Conservation (phyloP, 2,888 invertebrate species). For the Mythimna ferrago region DNA sequence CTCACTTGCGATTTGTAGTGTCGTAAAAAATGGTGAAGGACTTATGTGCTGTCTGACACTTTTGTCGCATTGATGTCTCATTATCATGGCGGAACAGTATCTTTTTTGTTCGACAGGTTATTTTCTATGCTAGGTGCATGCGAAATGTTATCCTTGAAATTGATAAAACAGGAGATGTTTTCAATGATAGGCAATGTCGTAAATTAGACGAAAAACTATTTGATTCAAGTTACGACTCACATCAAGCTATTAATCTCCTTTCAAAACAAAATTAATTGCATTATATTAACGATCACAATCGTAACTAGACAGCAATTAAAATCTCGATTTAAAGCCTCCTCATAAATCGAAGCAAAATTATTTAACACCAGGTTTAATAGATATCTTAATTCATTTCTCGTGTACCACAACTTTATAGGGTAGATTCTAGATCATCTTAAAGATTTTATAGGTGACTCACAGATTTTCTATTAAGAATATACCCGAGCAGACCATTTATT, state of each 20-base stretch:
- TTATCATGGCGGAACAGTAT: conserved; percentile 30
- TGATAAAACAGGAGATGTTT: neutral
- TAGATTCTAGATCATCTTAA: conserved; percentile 42
- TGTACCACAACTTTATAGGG: conserved; percentile 47
- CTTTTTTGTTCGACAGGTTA: conserved; percentile 19
- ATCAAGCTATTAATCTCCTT: neutral
- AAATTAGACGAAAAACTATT: neutral
- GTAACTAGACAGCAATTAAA: conserved; percentile 30
- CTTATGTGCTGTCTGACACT: conserved; percentile 28
- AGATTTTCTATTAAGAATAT: conserved; percentile 53
- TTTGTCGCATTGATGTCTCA: conserved; percentile 50
- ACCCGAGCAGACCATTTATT: conserved; percentile 42
- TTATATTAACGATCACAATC: conserved; percentile 18
- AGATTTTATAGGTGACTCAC: conserved; percentile 37
- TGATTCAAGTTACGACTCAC: neutral
- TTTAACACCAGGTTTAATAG: conserved; percentile 43
- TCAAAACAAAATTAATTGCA: conserved; percentile 38
- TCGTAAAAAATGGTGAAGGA: conserved; percentile 58
- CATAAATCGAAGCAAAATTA: conserved; percentile 51
- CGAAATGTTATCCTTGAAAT: neutral
- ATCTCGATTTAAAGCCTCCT: neutral
- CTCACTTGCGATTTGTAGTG: conserved; percentile 62
- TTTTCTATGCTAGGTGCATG: conserved; percentile 21
- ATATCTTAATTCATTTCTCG: conserved; percentile 58
- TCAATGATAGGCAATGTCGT: too few relatives aligned